Base-by-base conservation (phyloP, 2,888 invertebrate species). In the Noctua pronuba region DNA sequence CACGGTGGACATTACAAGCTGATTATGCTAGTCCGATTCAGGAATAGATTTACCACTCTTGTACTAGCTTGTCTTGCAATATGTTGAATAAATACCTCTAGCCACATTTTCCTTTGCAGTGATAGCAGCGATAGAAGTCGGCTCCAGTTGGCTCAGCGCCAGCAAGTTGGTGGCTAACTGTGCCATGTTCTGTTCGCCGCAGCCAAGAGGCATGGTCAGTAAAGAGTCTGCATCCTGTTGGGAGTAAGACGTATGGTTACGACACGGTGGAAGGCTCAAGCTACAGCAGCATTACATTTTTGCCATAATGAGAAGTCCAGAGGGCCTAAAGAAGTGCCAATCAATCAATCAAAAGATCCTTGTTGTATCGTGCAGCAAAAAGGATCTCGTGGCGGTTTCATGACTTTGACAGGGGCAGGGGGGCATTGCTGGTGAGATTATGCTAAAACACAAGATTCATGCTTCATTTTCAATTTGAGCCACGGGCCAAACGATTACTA, bases 181-280 rank as follows among this genome's bases (percentile, higher is more conserved):
- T 10, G 98, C 97, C 98, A 98, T 98, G 92, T 98, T 98, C 95
- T 98, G 98, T 90, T 98, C 98, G 0, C 98, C 98, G 91, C 98
- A 98, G 2, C 98, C 98, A 68, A 97, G 97, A 0, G 98, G 98
- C 71, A 98, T 94, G 21, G 95, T 92, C 3, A 98, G 96, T 18
- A 98, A 93, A 11, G 97, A 96, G 70, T 98, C 98, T 1, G 98
- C 95, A 87, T 98, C 98, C 97, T 98, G 97, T 49, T 10, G 10
- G 41, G 65, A 18, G 65, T 28, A 65, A 41, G n/a, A 65, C 8
- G 16, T n/a, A 28, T 18, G 65, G n/a, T 41, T 28, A 65, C 3
- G 24, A 64, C 11, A 11, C 6, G 62, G 35, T 38, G 24, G 3
- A 60, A 21, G 8, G 1, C 3, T 28, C 7, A 31, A 60, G 60